Base-by-base conservation (phyloP, 1,140 invertebrate species). In the Belonocnema kinseyi region DNA sequence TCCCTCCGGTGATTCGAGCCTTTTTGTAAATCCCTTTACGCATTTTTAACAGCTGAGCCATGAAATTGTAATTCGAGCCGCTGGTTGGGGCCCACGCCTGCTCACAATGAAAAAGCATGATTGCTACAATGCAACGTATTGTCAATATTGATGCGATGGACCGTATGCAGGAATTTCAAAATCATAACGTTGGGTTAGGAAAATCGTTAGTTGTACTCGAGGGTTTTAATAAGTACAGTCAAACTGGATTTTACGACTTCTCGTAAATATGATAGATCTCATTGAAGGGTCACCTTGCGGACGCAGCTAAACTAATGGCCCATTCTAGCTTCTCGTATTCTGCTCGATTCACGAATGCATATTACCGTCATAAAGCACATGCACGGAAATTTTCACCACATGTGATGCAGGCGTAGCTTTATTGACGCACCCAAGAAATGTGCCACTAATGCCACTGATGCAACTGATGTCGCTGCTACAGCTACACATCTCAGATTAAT, bases 381-480 rank as follows among this genome's bases (percentile, higher is more conserved):
- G 58, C 26, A 66, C 58, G 21, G 21, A 66, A 66, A 66, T 66
- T 66, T n/a, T 66, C 58, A 66, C 58, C 56, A 61, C 56, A 61
- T 61, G 33, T 61, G 56, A 33, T 61, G 56, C 58, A 66, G 58
- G 58, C 40, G 58, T 33, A 66, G 40, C 16, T 66, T 66, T 66
- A 66, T 66, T 33, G 26, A 14, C 58, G 19, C 40, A 16, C 12
- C 21, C 40, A 66, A 66, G 58, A 26, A 14, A 26, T 58, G 56
- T 13, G 56, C n/a, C 26, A 33, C 26, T 33, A 33, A 33, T 33
- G 26, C 26, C 4, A 5, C 26, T 33, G 26, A 33, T 33, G 26
- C 26, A 33, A 33, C 26, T 33, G 26, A 33, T 33, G 26, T 33
- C 26, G 4, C 26, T 3, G 26, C 26, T 33, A 33, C 26, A 5